Conservation (phyloP, 1,140 invertebrate genomes). For the Drosophila setifemur region DNA sequence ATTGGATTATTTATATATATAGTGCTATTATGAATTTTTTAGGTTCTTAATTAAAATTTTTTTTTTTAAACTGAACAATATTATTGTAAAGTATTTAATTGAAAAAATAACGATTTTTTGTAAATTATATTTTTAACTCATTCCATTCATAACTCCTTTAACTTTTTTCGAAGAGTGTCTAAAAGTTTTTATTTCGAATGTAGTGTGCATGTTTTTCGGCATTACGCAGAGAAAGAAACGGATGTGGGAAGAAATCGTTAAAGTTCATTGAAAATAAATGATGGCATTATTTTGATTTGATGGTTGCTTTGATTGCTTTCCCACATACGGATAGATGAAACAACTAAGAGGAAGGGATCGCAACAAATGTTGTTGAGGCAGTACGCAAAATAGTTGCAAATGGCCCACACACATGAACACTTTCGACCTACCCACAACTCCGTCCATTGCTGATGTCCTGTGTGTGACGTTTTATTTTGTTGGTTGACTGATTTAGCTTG, state of each 20-base stretch:
- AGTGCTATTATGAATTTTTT: too few relatives aligned
- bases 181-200: background rate
- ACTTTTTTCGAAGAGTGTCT: background rate
- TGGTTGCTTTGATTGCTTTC: conserved; percentile 76
- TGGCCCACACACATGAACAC: conserved; percentile 38
- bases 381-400: conserved; percentile 61
- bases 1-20: too few relatives aligned
- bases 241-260: conserved; percentile 19
- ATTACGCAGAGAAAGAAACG: conserved; percentile 22
- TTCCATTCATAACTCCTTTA: too few relatives aligned
- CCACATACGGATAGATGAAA: conserved; percentile 1
- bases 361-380: conserved; percentile 70
- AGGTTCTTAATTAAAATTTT: too few relatives aligned
- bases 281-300: conserved; percentile 79
- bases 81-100: too few relatives aligned
- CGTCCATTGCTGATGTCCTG: conserved; percentile 14
- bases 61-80: too few relatives aligned
- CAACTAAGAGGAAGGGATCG: background rate
- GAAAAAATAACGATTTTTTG: too few relatives aligned
- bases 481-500: conserved; percentile 76
- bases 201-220: conserved; percentile 59
- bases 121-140: too few relatives aligned
- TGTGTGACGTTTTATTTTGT: conserved; percentile 67
- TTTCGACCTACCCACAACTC: background rate
- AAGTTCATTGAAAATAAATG: conserved; percentile 79